Base-by-base conservation (phyloP, 2,888 invertebrate species). In the Bugula neritina region DNA sequence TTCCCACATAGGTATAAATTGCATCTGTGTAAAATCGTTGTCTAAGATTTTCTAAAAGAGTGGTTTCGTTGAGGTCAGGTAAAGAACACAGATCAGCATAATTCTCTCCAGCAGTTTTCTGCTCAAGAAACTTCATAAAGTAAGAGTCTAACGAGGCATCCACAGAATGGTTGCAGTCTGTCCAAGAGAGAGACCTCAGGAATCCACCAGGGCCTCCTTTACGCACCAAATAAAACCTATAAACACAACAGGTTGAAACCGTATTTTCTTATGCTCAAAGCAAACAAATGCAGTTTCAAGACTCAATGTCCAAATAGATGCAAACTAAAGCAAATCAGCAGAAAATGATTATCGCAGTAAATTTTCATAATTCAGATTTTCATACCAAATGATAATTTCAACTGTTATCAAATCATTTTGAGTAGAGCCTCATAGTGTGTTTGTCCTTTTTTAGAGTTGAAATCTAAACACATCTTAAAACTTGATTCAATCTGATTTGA, bases 1-100 rank as follows among this genome's bases (percentile, higher is more conserved):
- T 93, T 72, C 95, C 95, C 76, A 95, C 94, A 80, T 95, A 95
- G 13, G 96, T 96, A 86, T 96, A 96, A 79, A 96, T 96, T 85
- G 94, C 93, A 69, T 94, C 93, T 78, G 91, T 92, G 73, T 90
- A 89, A 86, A 96, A 96, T 79, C 94, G 88, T 76, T 91, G 91
- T 74, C 79, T 79, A 75, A 97, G 87, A 87, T 96, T 96, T 81
- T 94, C 94, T 77, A 96, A 86, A 71, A 96, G 86, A 0, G 95
- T 94, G 84, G 91, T 91, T 85, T 96, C 96, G 82, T 95, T 96
- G 75, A 97, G 88, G 86, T 95, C 94, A 21, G 95, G 95, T 81
- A 96, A 87, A 86, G 94, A 94, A 84, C 96, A 96, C 78, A 97
- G 87, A 85, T 97, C 96, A 5, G 95, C 93, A 85, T 95, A 96